A percentile compares a stretch with the other conserved stretches of the same genome.
phyloP scores from a whole-genome alignment of 2,888 invertebrate genomes.

The Nowickia ferox region DNA sequence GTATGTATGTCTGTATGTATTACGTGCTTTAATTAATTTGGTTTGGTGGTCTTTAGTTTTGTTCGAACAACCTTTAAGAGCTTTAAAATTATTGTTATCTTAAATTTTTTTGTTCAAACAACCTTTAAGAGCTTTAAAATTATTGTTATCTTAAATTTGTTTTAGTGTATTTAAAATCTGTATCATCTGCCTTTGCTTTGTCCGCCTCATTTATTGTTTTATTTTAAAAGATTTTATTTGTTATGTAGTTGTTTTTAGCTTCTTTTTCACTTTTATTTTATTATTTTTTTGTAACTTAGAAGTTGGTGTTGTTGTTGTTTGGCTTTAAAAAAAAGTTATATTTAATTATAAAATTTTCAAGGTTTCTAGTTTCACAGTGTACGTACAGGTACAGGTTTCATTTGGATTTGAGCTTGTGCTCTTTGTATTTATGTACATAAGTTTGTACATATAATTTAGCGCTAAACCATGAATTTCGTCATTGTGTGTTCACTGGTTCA shows the following conservation, averaged over 20 bases:
- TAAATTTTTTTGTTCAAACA: conserved; percentile 17
- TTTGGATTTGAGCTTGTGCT: conserved; percentile 45
- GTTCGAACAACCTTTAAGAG: conserved; percentile 52
- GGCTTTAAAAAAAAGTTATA: conserved; percentile 43
- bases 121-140: conserved; percentile 53
- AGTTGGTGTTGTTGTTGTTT: conserved; percentile 26
- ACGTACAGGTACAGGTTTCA: conserved; percentile 62
- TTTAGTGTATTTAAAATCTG: background rate
- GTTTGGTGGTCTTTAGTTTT: conserved; percentile 10
- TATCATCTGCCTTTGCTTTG: conserved; percentile 40
- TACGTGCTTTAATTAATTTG: background rate
- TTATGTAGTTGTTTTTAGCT: conserved; percentile 23
- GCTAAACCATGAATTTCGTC: conserved; percentile 71
- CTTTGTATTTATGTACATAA: conserved; percentile 9
- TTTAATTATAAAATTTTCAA: conserved; percentile 62
- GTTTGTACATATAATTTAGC: conserved; percentile 35
- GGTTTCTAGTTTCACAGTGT: conserved; percentile 68
- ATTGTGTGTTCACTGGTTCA: conserved; percentile 65
- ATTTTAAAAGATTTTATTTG: conserved; percentile 43
- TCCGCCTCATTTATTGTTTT: conserved; percentile 45
- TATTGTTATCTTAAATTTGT: conserved; percentile 15
- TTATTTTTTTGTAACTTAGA: background rate
- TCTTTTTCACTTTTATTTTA: conserved; percentile 46
- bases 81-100: conserved; percentile 26
- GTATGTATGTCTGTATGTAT: too few relatives aligned